A percentile compares a stretch with the other conserved stretches of the same genome.
These are phyloP conservation scores for Melangyna quadrimaculata DNA, from an alignment of 2,888 invertebrate species.

Conservation along the genomic window DNA sequence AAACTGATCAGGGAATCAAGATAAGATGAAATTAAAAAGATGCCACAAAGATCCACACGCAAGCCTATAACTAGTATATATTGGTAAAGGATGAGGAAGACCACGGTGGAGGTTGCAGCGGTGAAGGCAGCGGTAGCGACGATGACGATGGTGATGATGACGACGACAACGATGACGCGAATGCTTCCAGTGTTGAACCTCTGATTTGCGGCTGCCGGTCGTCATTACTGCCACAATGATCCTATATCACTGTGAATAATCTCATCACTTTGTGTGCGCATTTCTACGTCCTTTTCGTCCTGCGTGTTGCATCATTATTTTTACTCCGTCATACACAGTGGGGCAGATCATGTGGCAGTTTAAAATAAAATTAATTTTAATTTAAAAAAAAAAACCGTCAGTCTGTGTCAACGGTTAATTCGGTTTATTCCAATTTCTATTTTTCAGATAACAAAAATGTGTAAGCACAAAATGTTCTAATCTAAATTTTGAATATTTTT, in stretches of 20 bases:
- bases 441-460: too few relatives aligned
- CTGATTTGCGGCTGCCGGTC: conserved; percentile 39
- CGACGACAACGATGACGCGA: conserved; percentile 56
- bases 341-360: background rate
- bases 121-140: background rate
- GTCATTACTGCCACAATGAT: conserved; percentile 63
- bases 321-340: background rate
- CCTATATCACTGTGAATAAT: conserved; percentile 66
- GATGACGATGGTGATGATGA: conserved; percentile 23
- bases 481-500: too few relatives aligned
- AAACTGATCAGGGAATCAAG: conserved; percentile 67
- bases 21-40: conserved; percentile 66
- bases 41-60: conserved; percentile 59
- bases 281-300: conserved; percentile 65
- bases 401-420: too few relatives aligned
- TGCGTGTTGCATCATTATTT: conserved; percentile 43
- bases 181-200: conserved; percentile 62
- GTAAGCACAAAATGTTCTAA: too few relatives aligned
- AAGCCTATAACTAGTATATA: background rate
- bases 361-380: too few relatives aligned
- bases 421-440: too few relatives aligned
- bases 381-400: too few relatives aligned
- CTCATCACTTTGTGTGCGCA: conserved; percentile 69
- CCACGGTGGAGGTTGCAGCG: too few relatives aligned
- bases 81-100: background rate